Percentiles rank a stretch among this genome's conserved stretches.
Evolutionary conservation across 35 echinoderm and acorn worm species (phyloP).

Genomic region (Lytechinus pictus): DNA sequence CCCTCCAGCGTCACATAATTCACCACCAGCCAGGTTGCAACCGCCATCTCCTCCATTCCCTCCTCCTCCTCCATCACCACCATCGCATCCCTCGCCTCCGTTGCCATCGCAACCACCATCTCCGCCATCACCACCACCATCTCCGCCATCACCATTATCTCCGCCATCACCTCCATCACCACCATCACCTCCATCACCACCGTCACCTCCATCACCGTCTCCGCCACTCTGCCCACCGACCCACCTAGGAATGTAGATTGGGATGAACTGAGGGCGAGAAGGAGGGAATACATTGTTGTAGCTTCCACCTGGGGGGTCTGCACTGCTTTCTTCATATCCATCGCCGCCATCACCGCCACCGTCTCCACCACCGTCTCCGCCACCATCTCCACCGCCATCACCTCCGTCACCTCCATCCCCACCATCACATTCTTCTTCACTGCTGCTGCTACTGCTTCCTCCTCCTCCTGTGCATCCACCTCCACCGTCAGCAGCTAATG

Average conservation of each 20-base stretch:
- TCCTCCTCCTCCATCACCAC: background rate
- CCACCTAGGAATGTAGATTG: background rate
- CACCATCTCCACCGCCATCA: background rate
- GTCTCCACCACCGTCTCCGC: background rate
- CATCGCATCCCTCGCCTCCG: background rate
- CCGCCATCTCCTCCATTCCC: slow-evolving; percentile 11
- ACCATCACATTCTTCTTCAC: background rate
- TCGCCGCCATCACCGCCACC: background rate
- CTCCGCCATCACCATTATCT: background rate
- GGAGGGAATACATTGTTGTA: background rate
- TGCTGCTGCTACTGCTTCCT: background rate
- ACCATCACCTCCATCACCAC: background rate
- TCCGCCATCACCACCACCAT: background rate
- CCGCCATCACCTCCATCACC: background rate
- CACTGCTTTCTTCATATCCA: background rate
- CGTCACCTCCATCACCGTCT: background rate
- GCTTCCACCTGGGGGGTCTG: background rate
- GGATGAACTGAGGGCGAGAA: background rate
- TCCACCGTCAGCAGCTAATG: background rate
- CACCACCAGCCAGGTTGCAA: background rate
- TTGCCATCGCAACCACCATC: background rate
- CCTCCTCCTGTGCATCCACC: background rate
- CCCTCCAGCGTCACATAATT: background rate
- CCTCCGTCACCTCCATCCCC: background rate
- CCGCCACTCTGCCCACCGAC: background rate